Evolutionary conservation across 2,888 invertebrate species (phyloP), one percentile per base, ranked within the genome.

Genomic region (Andrena hattorfiana): DNA sequence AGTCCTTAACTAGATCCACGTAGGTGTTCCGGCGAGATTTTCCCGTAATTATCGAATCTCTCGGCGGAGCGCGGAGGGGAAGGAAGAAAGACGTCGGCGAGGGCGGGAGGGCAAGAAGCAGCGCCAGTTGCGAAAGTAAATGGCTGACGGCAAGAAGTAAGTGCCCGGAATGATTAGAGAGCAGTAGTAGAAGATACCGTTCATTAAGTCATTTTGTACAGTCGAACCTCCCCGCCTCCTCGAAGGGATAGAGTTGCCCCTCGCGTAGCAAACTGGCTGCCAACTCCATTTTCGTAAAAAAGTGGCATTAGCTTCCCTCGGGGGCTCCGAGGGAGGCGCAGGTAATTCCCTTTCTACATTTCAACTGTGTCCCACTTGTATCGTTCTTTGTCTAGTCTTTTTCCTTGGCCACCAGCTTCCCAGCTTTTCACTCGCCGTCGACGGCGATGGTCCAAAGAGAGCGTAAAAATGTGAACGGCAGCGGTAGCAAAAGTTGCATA

Each of bases 141-240:
- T 89, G 89, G 87, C 87, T 89, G 83, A 87, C 83, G 85, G 89
- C 82, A 87, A 86, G 89, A 89, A 86, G 87, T 87, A 89, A 89
- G 89, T 89, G 89, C 84, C 85, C 72, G 87, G 86, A 88, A 89
- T 89, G 90, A 90, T 89, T 89, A 89, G 89, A 89, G 89, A 89
- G 87, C 83, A 82, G 76, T 71, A 76, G 88, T 82, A 77, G 89
- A 87, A 86, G 89, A 89, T 89, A 89, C 89, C 87, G 89, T 89
- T 89, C 90, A 86, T 89, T 89, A 89, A 89, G 89, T 89, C 90
- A 87, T 89, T 89, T 89, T 84, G 85, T 87, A 84, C 89, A 86
- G 89, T 89, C 81, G 84, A 83, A 89, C 89, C 87, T 79, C 87
- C 74, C 87, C 89, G 89, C 89, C 88, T 80, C 84, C 89, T 80